Evolutionary conservation across 2,113 vertebrate species (phyloP), one percentile per base, ranked within the genome.

Genomic region (Siphamia tubifer): DNA sequence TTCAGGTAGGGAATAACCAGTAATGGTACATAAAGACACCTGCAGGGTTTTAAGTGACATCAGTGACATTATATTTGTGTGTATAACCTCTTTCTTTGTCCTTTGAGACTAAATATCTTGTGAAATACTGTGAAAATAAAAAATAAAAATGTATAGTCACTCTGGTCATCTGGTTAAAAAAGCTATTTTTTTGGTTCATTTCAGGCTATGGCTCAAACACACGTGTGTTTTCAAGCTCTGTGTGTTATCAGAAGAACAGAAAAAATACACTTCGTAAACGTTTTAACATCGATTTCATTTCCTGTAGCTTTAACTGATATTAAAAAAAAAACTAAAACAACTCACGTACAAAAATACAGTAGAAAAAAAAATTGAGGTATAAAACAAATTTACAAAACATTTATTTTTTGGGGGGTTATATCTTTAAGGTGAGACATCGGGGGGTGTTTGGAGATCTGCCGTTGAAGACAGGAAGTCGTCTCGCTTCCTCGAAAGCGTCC

Each of bases 281-380:
- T 45, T 52, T 48, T 13, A 43, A 62, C 20, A 74, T 53, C 20
- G 42, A 58, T 76, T 74, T 78, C 51, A 72, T 57, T 36, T 58
- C 72, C 38, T 77, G 71, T 83, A 68, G 54, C 48, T 81, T 81
- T 66, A 71, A 74, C 69, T 2, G 20, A 44, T 73, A 77, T 9
- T n/a, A n/a, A 73, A 83, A 85, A n/a, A 73, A 83, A 85, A 74
- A 40, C 42, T 48, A 55, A 67, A 61, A 65, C 13, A 44, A 65
- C 58, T 72, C 44, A 52, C 32, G 23, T 79, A 89, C 39, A 90
- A 87, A 91, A 89, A 87, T 74, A 86, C 84, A 93, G 92, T 92
- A 91, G 88, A 94, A 92, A 95, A 80, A 44, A 74, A 87, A 94
- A 85, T 92, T 98, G 96, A 98, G 97, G 97, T 99, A 98, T 96